phyloP scores from a whole-genome alignment of 2,888 invertebrate species.

The Dicycla oo region DNA sequence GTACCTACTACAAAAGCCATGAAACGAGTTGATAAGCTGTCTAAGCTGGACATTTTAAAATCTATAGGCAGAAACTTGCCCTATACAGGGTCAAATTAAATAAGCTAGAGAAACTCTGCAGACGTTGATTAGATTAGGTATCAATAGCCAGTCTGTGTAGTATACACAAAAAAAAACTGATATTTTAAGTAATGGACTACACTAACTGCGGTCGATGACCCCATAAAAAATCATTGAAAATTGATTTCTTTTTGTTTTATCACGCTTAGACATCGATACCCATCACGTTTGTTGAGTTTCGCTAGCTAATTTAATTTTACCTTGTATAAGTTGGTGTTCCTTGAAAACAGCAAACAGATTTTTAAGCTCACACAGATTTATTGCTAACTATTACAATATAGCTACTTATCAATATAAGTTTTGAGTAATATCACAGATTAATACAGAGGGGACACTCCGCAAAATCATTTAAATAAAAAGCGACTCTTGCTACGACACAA shows the following conservation, averaged over 20 bases:
- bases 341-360: background rate
- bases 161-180: background rate
- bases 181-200: background rate
- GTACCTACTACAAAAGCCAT: too few species aligned
- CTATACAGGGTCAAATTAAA: background rate
- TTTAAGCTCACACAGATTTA: conserved; percentile 2
- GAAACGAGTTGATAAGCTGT: background rate
- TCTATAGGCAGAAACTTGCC: background rate
- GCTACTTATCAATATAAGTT: too few species aligned
- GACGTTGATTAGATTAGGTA: background rate
- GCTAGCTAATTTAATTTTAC: background rate
- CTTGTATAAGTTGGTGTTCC: background rate
- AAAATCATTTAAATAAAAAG: too few species aligned
- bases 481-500: too few species aligned
- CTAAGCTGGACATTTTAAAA: background rate
- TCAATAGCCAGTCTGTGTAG: background rate
- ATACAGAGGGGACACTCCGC: too few species aligned
- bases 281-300: background rate
- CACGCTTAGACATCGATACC: background rate
- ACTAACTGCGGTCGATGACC: background rate
- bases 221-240: too few species aligned
- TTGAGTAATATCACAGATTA: too few species aligned
- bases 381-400: background rate
- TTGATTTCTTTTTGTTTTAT: too few species aligned
- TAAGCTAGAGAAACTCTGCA: background rate